These are phyloP conservation scores for Cyphomyrus plagiostoma DNA, from an alignment of 2,113 vertebrate species.

Conservation along the genomic window DNA sequence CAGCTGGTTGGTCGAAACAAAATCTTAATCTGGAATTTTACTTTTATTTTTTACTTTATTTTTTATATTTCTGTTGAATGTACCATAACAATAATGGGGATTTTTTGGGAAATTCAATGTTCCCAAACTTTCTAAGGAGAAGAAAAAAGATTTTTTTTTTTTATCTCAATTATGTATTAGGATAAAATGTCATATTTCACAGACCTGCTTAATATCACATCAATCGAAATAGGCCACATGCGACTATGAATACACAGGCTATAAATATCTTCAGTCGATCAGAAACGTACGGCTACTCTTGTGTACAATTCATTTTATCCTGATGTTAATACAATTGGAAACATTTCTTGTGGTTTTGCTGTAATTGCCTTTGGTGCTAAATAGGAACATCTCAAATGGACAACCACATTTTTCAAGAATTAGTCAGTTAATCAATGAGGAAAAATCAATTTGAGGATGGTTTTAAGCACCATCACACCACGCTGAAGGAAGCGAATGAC, in stretches of 20 bases:
- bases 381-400: conserved; percentile 4
- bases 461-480: background rate
- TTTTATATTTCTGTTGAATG: background rate
- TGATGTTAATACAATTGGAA: background rate
- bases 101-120: background rate
- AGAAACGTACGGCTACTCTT: background rate
- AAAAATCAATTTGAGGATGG: background rate
- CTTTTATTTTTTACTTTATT: background rate
- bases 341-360: conserved; percentile 13
- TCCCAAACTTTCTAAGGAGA: background rate
- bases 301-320: background rate
- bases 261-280: background rate
- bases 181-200: background rate
- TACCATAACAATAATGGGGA: background rate
- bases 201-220: background rate
- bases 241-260: background rate
- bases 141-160: background rate
- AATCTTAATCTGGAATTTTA: background rate
- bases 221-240: background rate
- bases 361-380: background rate
- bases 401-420: conserved; percentile 17
- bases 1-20: background rate
- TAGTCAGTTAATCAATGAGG: conserved; percentile 9
- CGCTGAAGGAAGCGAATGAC: background rate
- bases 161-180: background rate